These are phyloP conservation scores for Porites lutea DNA, from an alignment of 64 coral and sea anemone species.

Conservation along the genomic window DNA sequence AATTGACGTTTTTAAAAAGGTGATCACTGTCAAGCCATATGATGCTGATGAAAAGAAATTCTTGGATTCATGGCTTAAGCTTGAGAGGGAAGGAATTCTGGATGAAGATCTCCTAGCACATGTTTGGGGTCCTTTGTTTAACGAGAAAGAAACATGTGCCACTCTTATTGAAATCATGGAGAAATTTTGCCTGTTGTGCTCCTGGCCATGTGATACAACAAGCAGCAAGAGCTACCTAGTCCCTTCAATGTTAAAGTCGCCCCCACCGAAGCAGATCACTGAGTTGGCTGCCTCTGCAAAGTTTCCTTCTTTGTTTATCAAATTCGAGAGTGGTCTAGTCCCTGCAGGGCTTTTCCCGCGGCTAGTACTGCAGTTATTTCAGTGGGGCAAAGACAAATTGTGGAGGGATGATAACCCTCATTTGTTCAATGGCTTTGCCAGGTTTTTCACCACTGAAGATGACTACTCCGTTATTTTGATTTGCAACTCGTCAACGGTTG, in stretches of 20 bases:
- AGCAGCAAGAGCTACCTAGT: slow-evolving; percentile 40
- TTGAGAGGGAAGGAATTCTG: too few relatives aligned
- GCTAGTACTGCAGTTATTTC: not conserved
- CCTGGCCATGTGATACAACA: too few relatives aligned
- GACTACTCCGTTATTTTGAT: not conserved
- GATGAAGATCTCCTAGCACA: too few relatives aligned
- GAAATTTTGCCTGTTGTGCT: slow-evolving; percentile 59
- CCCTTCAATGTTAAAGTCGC: slow-evolving; percentile 61
- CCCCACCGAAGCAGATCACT: not conserved
- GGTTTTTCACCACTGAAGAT: not conserved
- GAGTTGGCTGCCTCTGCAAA: not conserved
- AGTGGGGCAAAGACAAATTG: not conserved
- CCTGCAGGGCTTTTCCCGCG: not conserved
- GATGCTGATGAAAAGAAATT: too few relatives aligned
- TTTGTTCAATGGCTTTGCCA: not conserved
- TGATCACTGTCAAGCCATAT: too few relatives aligned
- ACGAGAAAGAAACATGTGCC: too few relatives aligned
- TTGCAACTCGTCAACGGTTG: not conserved
- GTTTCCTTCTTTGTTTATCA: not conserved
- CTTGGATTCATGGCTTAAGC: too few relatives aligned
- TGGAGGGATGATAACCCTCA: not conserved
- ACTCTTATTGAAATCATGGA: too few relatives aligned
- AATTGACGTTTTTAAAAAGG: too few relatives aligned
- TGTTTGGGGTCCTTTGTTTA: too few relatives aligned
- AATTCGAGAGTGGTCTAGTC: not conserved